phyloP scores from a whole-genome alignment of 2,888 invertebrate species.

The Ypsolopha sequella region DNA sequence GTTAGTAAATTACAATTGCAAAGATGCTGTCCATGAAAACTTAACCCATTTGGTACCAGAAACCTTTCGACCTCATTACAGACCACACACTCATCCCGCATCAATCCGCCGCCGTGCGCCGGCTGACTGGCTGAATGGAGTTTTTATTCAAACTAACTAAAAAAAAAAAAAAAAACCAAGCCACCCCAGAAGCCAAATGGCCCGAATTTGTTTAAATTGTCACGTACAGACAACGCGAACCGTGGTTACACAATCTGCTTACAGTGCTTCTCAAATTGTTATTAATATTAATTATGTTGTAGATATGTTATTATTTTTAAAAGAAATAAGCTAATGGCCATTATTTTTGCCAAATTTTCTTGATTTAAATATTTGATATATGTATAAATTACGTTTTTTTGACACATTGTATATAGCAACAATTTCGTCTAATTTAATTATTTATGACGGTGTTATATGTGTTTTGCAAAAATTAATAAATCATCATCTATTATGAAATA shows the following conservation, averaged over 20 bases:
- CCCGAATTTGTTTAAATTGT: conserved; percentile 72
- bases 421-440: too few relatives aligned
- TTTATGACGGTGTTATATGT: too few relatives aligned
- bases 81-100: conserved; percentile 63
- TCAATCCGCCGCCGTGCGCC: conserved; percentile 34
- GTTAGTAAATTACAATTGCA: too few relatives aligned
- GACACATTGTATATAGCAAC: neutral
- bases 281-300: conserved; percentile 1
- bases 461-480: too few relatives aligned
- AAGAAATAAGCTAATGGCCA: too few relatives aligned
- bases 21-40: too few relatives aligned
- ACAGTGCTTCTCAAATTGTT: conserved; percentile 33
- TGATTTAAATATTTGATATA: neutral
- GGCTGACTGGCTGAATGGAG: conserved; percentile 45
- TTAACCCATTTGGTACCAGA: conserved; percentile 4
- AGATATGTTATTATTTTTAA: too few relatives aligned
- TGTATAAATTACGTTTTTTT: conserved; percentile 5
- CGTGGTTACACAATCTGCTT: conserved; percentile 56
- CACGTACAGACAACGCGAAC: conserved; percentile 56
- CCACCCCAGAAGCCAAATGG: conserved; percentile 70
- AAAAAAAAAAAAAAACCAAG: conserved; percentile 44
- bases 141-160: conserved; percentile 58
- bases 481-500: too few relatives aligned
- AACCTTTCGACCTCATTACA: conserved; percentile 18
- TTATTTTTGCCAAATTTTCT: too few relatives aligned